Base-by-base conservation (phyloP, 2,797 vertebrate genomes). In the Platyrinchus mystaceus region DNA sequence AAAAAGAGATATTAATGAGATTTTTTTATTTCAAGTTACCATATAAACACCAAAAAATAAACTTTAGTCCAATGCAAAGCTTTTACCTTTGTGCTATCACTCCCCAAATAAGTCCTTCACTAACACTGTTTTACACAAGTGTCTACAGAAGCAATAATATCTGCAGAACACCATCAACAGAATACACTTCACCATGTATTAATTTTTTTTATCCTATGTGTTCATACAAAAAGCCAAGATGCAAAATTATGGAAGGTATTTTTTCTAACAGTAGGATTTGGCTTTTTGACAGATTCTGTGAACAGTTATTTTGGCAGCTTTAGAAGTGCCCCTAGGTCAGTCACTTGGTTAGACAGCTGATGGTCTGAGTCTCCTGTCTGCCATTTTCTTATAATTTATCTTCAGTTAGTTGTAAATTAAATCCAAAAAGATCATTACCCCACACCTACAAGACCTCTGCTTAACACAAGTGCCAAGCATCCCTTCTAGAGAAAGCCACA, bases 221-320 rank as follows among this genome's bases (percentile, higher is more conserved):
- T 46, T 63, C 55, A 59, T 27, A 87, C 6, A 91, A 93, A 89
- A 94, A 55, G 30, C 17, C 41, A 73, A 94, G 60, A 89, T 87
- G 67, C 34, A 94, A 95, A 92, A 94, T 76, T 56, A 86, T 10
- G 36, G 73, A 82, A 85, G 37, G 24, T n/a, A 50, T 41, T 88
- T 93, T 93, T 90, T 89, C 63, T 46, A 90, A 52, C 60, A 91
- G 66, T 41, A 88, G 74, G 60, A 84, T 24, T 91, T 92, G 81
- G 78, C 69, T 87, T 95, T 94, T 93, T 95, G 87, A 89, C 84
- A 94, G 67, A 90, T 87, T 87, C 59, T 56, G 87, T 68, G 88
- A 95, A 87, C 76, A 89, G 64, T 80, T 89, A 75, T 70, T 95
- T 87, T 89, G 94, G 75, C 94, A 96, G 89, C 56, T 96, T 95